Evolutionary conservation across 2,888 invertebrate genomes (phyloP).

Genomic region (Opisthograptis luteolata): DNA sequence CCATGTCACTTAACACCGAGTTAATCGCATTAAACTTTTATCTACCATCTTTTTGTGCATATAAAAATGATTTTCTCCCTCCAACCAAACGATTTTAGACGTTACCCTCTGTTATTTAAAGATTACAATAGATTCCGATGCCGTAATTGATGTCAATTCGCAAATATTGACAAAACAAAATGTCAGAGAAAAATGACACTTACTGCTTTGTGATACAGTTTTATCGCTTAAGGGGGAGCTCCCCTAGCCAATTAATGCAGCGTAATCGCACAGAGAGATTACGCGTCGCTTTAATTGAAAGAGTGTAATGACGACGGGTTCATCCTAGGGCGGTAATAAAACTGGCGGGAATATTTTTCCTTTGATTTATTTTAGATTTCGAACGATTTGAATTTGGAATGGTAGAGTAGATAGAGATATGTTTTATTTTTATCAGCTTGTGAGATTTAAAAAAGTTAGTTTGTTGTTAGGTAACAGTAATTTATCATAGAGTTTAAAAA

Average conservation of each 20-base stretch:
- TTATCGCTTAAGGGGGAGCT: constrained; percentile 39
- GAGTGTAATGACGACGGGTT: constrained; percentile 63
- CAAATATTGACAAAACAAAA: constrained; percentile 70
- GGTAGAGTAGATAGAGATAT: no score
- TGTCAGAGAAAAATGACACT: constrained; percentile 45
- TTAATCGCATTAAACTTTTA: constrained; percentile 79
- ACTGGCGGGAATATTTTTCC: constrained; percentile 31
- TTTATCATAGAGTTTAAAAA: no score
- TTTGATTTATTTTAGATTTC: constrained; percentile 36
- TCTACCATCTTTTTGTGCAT: constrained; percentile 76
- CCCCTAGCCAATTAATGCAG: constrained; percentile 80
- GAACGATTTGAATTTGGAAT: constrained; percentile 26
- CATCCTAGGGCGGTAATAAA: constrained; percentile 37
- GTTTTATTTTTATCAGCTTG: no score
- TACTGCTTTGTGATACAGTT: constrained; percentile 45
- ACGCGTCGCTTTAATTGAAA: constrained; percentile 76
- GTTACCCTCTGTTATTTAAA: constrained; percentile 40
- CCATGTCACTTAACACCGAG: constrained; percentile 73
- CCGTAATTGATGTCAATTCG: constrained; percentile 59
- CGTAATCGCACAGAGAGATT: constrained; percentile 81
- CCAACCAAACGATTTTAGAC: constrained; percentile 36
- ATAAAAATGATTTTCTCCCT: constrained; percentile 48
- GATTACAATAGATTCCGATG: constrained; percentile 39
- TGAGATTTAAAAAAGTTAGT: no score
- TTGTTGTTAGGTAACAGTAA: no score